A percentile compares a stretch with the other conserved stretches of the same genome.
Evolutionary conservation across 2,797 vertebrate genomes (phyloP).

Genomic region (Ispidina lecontei): DNA sequence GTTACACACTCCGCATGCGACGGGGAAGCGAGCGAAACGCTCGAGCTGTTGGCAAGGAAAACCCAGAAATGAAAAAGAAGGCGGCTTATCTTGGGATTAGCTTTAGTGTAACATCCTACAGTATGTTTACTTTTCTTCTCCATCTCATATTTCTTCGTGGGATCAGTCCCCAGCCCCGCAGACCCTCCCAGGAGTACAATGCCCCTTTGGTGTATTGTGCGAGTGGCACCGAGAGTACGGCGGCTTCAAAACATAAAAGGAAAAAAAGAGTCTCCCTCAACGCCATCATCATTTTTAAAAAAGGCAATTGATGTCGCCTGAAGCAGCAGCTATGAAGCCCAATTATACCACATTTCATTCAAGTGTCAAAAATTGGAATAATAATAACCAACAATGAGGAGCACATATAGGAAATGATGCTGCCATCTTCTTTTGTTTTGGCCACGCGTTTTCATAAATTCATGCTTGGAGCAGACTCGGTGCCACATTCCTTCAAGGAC

Average conservation of each 20-base stretch:
- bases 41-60: not conserved
- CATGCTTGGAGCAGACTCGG: conserved; percentile 57
- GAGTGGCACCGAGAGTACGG: conserved; percentile 44
- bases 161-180: conserved; percentile 43
- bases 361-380: conserved; percentile 78
- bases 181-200: conserved; percentile 59
- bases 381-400: conserved; percentile 62
- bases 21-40: not conserved
- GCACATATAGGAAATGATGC: conserved; percentile 41
- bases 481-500: conserved; percentile 72
- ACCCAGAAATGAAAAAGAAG: not conserved
- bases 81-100: conserved; percentile 23
- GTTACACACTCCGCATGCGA: not conserved
- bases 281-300: conserved; percentile 76
- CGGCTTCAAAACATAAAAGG: conserved; percentile 72
- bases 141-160: conserved; percentile 54
- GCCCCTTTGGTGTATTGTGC: conserved; percentile 43
- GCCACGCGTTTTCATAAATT: conserved; percentile 69
- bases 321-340: conserved; percentile 69
- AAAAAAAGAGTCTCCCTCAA: conserved; percentile 71
- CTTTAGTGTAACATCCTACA: conserved; percentile 9
- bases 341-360: conserved; percentile 77
- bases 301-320: conserved; percentile 73
- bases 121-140: conserved; percentile 34
- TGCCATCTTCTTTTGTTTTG: conserved; percentile 74